A percentile compares a stretch with the other conserved stretches of the same genome.
These are phyloP conservation scores for Lates japonicus DNA, from an alignment of 2,797 vertebrate genomes.

Conservation along the genomic window DNA sequence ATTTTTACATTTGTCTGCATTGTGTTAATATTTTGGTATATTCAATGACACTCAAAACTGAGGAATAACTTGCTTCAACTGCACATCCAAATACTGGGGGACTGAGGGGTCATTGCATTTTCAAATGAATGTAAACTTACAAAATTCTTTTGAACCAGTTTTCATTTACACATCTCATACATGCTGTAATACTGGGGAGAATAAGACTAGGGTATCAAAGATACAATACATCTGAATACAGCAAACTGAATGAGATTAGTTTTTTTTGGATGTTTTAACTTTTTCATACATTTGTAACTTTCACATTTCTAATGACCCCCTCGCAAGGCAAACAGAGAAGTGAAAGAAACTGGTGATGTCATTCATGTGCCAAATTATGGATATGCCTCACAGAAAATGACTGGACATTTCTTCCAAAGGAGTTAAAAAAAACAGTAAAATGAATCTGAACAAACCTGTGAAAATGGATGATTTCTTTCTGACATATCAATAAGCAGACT, in stretches of 20 bases:
- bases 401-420: neutral
- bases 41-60: too few species aligned
- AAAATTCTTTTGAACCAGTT: neutral
- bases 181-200: neutral
- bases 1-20: neutral
- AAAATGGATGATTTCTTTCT: neutral
- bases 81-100: too few species aligned
- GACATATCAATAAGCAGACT: conserved; percentile 38
- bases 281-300: neutral
- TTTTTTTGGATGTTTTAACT: neutral
- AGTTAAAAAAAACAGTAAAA: neutral
- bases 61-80: too few species aligned
- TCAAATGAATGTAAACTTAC: too few species aligned
- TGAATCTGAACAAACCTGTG: neutral
- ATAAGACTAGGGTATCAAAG: too few species aligned
- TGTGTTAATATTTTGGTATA: neutral
- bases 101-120: too few species aligned
- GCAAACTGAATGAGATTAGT: neutral
- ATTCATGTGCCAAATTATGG: neutral
- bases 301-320: neutral
- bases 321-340: neutral
- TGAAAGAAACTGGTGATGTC: neutral
- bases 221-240: neutral
- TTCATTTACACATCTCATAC: neutral
- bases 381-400: neutral